A percentile compares a stretch with the other conserved stretches of the same genome.
These are phyloP conservation scores for Pseudolaguvia tuberculata DNA, from an alignment of 2,113 vertebrate species.

Conservation along the genomic window DNA sequence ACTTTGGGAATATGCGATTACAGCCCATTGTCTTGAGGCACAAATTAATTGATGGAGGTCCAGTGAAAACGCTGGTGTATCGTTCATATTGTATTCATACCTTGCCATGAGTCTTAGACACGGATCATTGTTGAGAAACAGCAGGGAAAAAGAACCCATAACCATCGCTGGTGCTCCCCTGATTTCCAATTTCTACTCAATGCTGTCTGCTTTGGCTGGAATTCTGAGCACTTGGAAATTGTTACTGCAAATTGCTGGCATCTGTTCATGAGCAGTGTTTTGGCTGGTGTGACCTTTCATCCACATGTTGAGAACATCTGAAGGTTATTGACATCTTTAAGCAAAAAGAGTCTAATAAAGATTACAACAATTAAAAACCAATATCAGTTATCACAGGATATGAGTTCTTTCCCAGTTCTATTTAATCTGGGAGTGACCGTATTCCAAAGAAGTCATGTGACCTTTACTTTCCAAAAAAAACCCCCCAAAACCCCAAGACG, in stretches of 20 bases:
- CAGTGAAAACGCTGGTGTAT: conserved; percentile 22
- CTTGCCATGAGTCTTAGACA: neutral
- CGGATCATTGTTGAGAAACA: conserved; percentile 17
- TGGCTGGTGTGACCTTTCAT: conserved; percentile 16
- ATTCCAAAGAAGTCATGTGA: neutral
- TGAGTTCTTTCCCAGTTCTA: neutral
- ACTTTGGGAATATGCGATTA: conserved; percentile 35
- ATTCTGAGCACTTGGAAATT: neutral
- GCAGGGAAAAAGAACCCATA: conserved; percentile 9
- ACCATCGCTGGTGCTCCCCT: neutral
- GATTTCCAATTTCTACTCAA: neutral
- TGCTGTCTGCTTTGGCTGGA: neutral
- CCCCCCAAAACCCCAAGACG: too few relatives aligned
- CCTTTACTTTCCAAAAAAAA: neutral
- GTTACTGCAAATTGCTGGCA: neutral
- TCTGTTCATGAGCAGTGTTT: conserved; percentile 16
- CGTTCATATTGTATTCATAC: conserved; percentile 3
- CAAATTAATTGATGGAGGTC: conserved; percentile 33
- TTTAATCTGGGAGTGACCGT: neutral
- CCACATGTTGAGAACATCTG: neutral
- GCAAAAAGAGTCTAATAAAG: conserved; percentile 6
- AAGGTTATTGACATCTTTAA: neutral
- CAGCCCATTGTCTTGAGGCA: conserved; percentile 30
- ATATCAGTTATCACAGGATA: too few relatives aligned
- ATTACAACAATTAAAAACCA: neutral